phyloP scores from a whole-genome alignment of 2,888 invertebrate species.

The Cephus rjabovi region DNA sequence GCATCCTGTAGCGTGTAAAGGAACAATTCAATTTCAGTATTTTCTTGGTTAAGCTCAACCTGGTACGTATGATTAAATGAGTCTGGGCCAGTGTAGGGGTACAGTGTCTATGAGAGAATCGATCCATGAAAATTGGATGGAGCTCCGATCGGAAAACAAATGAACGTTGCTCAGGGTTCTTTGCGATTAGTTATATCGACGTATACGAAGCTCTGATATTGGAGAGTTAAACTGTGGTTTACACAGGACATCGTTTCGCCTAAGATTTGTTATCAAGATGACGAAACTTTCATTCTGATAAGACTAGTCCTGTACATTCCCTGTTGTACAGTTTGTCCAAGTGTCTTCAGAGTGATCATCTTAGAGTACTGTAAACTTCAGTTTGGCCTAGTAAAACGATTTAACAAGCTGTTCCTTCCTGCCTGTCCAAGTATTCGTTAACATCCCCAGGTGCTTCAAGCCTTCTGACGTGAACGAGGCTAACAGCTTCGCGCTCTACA shows the following conservation, averaged over 20 bases:
- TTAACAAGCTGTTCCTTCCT: neutral
- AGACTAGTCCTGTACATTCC: neutral
- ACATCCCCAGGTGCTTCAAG: neutral
- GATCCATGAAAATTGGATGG: conserved; percentile 47
- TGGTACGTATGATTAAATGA: neutral
- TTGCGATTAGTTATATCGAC: conserved; percentile 51
- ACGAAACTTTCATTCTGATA: neutral
- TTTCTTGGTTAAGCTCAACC: neutral
- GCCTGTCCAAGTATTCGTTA: neutral
- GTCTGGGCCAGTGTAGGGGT: neutral
- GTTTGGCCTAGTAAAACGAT: neutral
- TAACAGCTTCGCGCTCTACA: conserved; percentile 25
- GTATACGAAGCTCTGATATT: conserved; percentile 40
- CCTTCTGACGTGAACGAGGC: conserved; percentile 1
- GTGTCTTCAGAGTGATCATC: neutral
- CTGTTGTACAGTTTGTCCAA: neutral
- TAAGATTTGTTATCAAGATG: neutral
- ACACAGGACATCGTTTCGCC: neutral
- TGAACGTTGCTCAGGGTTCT: conserved; percentile 44
- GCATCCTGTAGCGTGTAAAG: neutral
- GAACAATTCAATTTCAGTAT: neutral
- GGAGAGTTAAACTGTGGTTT: conserved; percentile 36
- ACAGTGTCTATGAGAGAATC: conserved; percentile 20
- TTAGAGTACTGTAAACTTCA: neutral
- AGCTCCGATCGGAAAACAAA: conserved; percentile 54